A percentile compares a stretch with the other conserved stretches of the same genome.
Evolutionary conservation across 2,888 invertebrate genomes (phyloP).

Genomic region (Andricus curvator): DNA sequence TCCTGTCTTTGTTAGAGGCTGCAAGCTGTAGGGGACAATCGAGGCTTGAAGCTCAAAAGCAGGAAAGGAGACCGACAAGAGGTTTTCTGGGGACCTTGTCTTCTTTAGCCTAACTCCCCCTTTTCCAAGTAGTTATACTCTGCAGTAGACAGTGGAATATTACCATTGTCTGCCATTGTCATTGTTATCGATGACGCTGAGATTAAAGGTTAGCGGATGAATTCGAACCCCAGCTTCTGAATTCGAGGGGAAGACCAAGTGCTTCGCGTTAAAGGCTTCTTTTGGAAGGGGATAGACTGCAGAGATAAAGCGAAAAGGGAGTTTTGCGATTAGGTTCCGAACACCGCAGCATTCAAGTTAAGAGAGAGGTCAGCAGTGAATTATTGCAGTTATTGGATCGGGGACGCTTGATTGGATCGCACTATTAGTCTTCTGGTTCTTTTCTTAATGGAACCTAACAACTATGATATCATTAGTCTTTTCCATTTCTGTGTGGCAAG

Average conservation of each 20-base stretch:
- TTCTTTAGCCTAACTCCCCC: constrained; percentile 47
- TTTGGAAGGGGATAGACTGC: not conserved
- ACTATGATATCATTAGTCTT: not conserved
- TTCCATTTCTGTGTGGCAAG: not conserved
- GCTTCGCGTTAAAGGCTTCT: not conserved
- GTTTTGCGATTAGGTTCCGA: constrained; percentile 20
- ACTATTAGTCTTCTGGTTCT: not conserved
- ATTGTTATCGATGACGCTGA: constrained; percentile 69
- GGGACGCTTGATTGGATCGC: constrained; percentile 5
- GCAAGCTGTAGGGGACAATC: constrained; percentile 55
- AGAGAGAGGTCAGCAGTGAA: not conserved
- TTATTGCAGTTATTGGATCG: constrained; percentile 1
- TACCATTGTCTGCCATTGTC: constrained; percentile 65
- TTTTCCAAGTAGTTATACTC: constrained; percentile 48
- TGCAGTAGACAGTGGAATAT: constrained; percentile 60
- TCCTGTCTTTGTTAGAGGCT: constrained; percentile 50
- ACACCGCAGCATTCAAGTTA: not conserved
- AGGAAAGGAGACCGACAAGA: constrained; percentile 48
- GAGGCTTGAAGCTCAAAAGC: constrained; percentile 51
- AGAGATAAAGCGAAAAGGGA: constrained; percentile 3
- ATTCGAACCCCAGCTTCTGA: constrained; percentile 55
- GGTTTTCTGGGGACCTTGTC: constrained; percentile 46
- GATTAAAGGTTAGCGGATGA: constrained; percentile 68
- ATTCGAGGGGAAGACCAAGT: constrained; percentile 27
- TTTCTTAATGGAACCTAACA: not conserved